phyloP scores from a whole-genome alignment of 2,113 vertebrate species.

The Arothron firmamentum region DNA sequence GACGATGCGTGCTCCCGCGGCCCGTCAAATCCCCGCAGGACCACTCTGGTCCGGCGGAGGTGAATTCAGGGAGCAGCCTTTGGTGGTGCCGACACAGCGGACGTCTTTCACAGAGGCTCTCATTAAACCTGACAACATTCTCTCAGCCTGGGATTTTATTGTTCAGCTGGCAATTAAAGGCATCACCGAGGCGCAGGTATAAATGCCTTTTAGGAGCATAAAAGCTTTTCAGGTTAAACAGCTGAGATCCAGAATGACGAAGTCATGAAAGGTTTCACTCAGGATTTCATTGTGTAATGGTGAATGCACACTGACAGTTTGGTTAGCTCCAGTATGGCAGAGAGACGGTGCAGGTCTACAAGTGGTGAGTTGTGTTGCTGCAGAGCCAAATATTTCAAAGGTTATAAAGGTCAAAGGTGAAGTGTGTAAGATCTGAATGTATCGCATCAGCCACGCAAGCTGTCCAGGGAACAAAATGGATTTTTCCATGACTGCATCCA shows the following conservation, averaged over 20 bases:
- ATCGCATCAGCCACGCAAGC: too few species aligned
- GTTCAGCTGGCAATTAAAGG: conserved; percentile 61
- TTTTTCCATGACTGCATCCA: too few species aligned
- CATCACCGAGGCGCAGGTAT: conserved; percentile 59
- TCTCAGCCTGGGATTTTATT: conserved; percentile 53
- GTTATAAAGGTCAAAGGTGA: too few species aligned
- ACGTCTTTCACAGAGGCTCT: conserved; percentile 55
- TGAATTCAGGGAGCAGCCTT: conserved; percentile 61
- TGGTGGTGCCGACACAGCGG: conserved; percentile 65
- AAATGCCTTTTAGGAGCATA: conserved; percentile 42
- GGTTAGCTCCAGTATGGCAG: too few species aligned
- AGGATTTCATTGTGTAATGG: background rate
- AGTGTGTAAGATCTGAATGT: too few species aligned
- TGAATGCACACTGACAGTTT: too few species aligned
- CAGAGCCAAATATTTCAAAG: too few species aligned
- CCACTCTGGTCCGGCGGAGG: conserved; percentile 56
- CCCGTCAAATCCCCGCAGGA: conserved; percentile 62
- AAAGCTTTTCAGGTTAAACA: conserved; percentile 40
- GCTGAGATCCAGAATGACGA: conserved; percentile 5
- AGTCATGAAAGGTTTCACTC: conserved; percentile 34
- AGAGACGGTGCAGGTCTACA: too few species aligned
- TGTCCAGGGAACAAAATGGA: too few species aligned
- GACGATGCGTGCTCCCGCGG: conserved; percentile 53
- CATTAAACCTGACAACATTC: conserved; percentile 68
- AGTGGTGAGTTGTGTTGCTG: too few species aligned